Conservation (phyloP, 2,113 vertebrate genomes). For the Perccottus glenii region DNA sequence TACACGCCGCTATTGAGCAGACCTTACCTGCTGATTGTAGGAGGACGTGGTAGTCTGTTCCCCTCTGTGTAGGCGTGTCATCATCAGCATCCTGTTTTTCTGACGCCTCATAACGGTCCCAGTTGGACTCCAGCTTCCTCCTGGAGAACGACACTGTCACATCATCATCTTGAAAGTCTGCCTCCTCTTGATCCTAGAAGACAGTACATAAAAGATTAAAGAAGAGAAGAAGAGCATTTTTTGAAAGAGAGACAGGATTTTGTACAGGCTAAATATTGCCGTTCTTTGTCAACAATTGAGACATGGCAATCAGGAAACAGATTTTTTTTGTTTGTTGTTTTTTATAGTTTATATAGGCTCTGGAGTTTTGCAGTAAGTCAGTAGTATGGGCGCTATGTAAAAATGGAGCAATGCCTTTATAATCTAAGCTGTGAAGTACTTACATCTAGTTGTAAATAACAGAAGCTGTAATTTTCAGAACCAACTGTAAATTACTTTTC, state of each 20-base stretch:
- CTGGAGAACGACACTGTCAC: slow-evolving; percentile 80
- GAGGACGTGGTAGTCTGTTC: slow-evolving; percentile 88
- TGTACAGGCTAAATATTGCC: no score
- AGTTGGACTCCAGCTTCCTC: slow-evolving; percentile 91
- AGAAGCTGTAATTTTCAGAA: not conserved
- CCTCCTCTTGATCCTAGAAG: slow-evolving; percentile 70
- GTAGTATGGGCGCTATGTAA: no score
- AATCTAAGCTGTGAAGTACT: not conserved
- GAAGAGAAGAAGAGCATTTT: not conserved
- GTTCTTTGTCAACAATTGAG: no score
- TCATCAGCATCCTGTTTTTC: slow-evolving; percentile 78
- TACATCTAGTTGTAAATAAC: not conserved
- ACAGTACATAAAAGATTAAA: not conserved
- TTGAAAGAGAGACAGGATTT: not conserved
- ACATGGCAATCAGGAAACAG: no score
- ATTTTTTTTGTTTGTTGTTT: no score
- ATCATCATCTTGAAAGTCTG: slow-evolving; percentile 70
- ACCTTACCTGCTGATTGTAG: slow-evolving; percentile 85
- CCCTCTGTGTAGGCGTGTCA: slow-evolving; percentile 81
- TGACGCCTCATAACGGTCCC: slow-evolving; percentile 86
- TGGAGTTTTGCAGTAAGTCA: no score
- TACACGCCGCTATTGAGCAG: no score
- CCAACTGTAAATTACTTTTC: not conserved
- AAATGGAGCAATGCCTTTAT: no score
- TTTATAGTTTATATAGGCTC: no score